phyloP scores from a whole-genome alignment of 2,888 invertebrate genomes.

The Anarsia innoxiella region DNA sequence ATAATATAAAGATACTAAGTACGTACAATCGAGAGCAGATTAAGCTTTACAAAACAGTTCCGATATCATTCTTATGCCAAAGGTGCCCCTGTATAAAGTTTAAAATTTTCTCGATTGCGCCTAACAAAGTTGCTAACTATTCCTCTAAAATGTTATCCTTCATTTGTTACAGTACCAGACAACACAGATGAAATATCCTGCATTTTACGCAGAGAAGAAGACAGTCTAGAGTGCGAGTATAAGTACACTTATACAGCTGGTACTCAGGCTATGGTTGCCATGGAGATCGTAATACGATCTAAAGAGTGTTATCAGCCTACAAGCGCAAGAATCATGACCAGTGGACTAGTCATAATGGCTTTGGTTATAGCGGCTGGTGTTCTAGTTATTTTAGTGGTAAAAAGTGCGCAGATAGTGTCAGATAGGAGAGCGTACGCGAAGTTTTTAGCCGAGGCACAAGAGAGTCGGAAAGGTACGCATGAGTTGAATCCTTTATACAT shows the following conservation, averaged over 20 bases:
- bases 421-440: constrained; percentile 73
- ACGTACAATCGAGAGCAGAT: too few relatives aligned
- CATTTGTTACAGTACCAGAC: constrained; percentile 28
- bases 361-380: constrained; percentile 65
- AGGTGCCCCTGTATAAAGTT: too few relatives aligned
- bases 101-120: too few relatives aligned
- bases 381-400: constrained; percentile 49
- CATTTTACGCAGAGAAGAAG: constrained; percentile 43
- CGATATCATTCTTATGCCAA: too few relatives aligned
- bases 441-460: constrained; percentile 61
- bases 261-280: constrained; percentile 35
- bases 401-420: constrained; percentile 55
- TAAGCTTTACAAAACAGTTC: too few relatives aligned
- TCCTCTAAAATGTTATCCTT: too few relatives aligned
- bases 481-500: constrained; percentile 78
- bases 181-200: constrained; percentile 41
- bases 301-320: constrained; percentile 50
- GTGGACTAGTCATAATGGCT: constrained; percentile 50
- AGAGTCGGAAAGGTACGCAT: constrained; percentile 51
- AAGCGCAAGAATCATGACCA: constrained; percentile 50
- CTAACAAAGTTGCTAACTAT: too few relatives aligned
- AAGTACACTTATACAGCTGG: constrained; percentile 52
- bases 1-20: too few relatives aligned
- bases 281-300: constrained; percentile 51
- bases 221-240: constrained; percentile 52